Evolutionary conservation across 2,888 invertebrate genomes (phyloP), one percentile per base, ranked within the genome.

Genomic region (Vanessa cardui): DNA sequence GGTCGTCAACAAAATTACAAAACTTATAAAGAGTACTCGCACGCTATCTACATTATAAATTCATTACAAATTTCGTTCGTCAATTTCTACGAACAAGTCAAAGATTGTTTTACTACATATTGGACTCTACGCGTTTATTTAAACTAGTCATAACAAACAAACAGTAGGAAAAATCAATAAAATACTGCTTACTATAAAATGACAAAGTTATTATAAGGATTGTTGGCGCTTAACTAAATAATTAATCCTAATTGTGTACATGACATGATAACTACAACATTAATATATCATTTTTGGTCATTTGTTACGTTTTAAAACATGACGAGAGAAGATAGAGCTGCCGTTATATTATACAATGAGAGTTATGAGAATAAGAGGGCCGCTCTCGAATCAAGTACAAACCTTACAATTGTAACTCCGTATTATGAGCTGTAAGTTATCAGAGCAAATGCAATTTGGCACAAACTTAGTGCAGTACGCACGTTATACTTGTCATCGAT

Each of bases 241-340:
- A 20, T 54, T 54, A 16, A 31, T 7, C n/a, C 52, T 54, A 54
- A 12, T 21, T 31, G 52, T 54, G 52, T 54, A 31, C 52, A 31
- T 54, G 15, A 54, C 31, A 54, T 31, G 16, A 54, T 54, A 16
- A 54, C 50, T 15, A 21, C 15, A 16, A 16, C 31, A 9, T 31
- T 52, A 26, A 26, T n/a, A 52, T 52, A 6, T 39, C 39, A 12
- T 54, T 54, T 54, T 54, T 54, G 52, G 52, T 54, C 52, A 31
- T 54, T 54, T 31, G 26, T 54, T 54, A 54, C 26, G 52, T 54
- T 54, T 54, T 31, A 54, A 49, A 6, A 21, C 21, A 21, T 8
- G 20, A 18, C 9, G 21, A 16, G n/a, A n/a, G 49, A 31, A 31
- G 31, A n/a, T 31, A 54, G 16, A 54, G 16, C 5, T 12, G 47